A percentile compares a stretch with the other conserved stretches of the same genome.
Conservation (phyloP, 2,888 invertebrate species). For the Drosophila affinis region DNA sequence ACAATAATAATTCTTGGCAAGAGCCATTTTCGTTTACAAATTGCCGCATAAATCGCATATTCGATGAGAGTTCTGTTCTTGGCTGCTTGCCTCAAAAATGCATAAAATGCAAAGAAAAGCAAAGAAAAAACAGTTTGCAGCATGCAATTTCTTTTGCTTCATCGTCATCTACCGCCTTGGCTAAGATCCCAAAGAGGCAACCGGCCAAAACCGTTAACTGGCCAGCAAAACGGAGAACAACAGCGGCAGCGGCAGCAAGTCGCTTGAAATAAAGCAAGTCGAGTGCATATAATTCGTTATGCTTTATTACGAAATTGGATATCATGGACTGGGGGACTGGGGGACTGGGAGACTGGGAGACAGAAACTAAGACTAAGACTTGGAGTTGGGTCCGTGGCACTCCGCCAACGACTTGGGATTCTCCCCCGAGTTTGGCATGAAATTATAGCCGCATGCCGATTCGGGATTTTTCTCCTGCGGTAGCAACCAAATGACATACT, state of each 20-base stretch:
- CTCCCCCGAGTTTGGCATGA: constrained; percentile 47
- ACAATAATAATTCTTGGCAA: constrained; percentile 79
- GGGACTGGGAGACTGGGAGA: background rate
- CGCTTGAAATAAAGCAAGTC: constrained; percentile 73
- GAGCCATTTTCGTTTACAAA: constrained; percentile 79
- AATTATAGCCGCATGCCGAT: constrained; percentile 63
- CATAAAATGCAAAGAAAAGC: constrained; percentile 60
- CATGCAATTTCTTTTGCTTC: constrained; percentile 41
- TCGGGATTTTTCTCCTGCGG: constrained; percentile 54
- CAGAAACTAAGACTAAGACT: constrained; percentile 5
- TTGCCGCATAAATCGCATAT: constrained; percentile 79
- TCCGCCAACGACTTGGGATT: background rate
- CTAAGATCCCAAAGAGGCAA: constrained; percentile 48
- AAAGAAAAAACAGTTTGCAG: constrained; percentile 36
- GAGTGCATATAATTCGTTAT: constrained; percentile 79
- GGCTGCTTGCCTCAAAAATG: constrained; percentile 44
- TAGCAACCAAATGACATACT: constrained; percentile 77
- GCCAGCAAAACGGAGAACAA: constrained; percentile 40
- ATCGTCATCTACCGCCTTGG: constrained; percentile 16
- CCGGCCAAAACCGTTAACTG: constrained; percentile 72
- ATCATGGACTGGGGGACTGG: constrained; percentile 57
- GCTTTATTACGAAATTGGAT: constrained; percentile 79
- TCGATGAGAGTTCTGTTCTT: constrained; percentile 70
- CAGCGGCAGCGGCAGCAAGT: constrained; percentile 33
- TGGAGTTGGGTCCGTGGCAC: constrained; percentile 10